Conservation (phyloP, 2,888 invertebrate species). For the Rambutsinella grinnellia region DNA sequence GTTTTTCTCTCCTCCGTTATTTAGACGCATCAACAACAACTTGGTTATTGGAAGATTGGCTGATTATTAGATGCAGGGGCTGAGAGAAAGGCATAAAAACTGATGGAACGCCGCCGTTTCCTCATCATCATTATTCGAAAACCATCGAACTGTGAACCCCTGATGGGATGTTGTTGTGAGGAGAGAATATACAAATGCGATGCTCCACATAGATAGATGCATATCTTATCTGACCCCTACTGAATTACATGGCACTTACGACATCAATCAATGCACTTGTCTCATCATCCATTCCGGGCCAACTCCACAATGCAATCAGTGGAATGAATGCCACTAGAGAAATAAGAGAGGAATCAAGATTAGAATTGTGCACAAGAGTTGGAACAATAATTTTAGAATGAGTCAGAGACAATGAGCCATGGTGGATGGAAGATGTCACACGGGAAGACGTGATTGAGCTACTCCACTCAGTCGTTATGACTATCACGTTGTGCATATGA, state of each 20-base stretch:
- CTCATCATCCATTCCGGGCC: too few species aligned
- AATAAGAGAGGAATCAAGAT: too few species aligned
- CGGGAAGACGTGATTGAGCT: too few species aligned
- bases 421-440: constrained; percentile 5
- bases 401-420: neutral
- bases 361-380: too few species aligned
- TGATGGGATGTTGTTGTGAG: constrained; percentile 7
- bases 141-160: constrained; percentile 28
- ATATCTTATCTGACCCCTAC: constrained; percentile 33
- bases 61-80: neutral
- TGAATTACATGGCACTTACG: constrained; percentile 23
- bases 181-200: neutral
- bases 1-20: neutral
- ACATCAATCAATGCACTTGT: constrained; percentile 35
- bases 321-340: too few species aligned
- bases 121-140: constrained; percentile 21
- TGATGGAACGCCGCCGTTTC: constrained; percentile 17
- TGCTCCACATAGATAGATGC: constrained; percentile 37
- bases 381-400: too few species aligned
- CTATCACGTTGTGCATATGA: too few species aligned
- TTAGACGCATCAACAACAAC: neutral
- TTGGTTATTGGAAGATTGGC: neutral
- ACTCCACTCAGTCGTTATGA: too few species aligned
- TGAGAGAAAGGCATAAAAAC: neutral
- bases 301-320: too few species aligned